These are phyloP conservation scores for Drosophila watanabei DNA, from an alignment of 1,140 invertebrate species.

Conservation along the genomic window DNA sequence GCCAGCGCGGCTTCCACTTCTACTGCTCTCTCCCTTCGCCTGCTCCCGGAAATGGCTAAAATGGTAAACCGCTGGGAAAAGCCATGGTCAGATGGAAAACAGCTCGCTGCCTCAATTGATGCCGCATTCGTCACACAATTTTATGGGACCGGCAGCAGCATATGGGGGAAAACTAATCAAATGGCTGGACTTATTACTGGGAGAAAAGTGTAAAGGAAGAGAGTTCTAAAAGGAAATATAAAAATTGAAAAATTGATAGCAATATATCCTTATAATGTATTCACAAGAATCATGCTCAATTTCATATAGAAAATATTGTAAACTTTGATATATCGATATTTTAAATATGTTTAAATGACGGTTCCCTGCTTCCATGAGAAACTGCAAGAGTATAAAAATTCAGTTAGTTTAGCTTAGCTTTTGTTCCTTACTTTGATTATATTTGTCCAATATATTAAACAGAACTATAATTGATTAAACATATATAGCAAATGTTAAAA, in stretches of 20 bases:
- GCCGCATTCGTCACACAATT: slow-evolving; percentile 72
- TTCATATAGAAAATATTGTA: neutral
- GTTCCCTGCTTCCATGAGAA: neutral
- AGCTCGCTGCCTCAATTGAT: slow-evolving; percentile 51
- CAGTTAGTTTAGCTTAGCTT: neutral
- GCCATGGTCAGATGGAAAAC: slow-evolving; percentile 66
- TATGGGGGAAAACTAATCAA: slow-evolving; percentile 47
- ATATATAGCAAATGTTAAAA: neutral
- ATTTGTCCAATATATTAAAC: neutral
- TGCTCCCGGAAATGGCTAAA: slow-evolving; percentile 71
- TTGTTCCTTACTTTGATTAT: neutral
- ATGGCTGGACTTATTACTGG: neutral
- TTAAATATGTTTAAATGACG: too few species aligned
- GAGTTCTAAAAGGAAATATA: neutral
- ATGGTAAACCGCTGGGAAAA: slow-evolving; percentile 67
- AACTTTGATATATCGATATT: neutral
- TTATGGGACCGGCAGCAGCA: slow-evolving; percentile 23
- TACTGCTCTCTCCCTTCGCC: slow-evolving; percentile 11
- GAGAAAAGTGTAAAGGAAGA: neutral
- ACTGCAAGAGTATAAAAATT: neutral
- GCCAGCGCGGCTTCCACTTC: slow-evolving; percentile 6
- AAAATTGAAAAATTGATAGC: neutral
- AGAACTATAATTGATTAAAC: neutral
- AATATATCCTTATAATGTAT: too few species aligned
- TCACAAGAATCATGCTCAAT: neutral